These are phyloP conservation scores for Limulus polyphemus DNA, from an alignment of 2,888 invertebrate genomes.

Conservation along the genomic window DNA sequence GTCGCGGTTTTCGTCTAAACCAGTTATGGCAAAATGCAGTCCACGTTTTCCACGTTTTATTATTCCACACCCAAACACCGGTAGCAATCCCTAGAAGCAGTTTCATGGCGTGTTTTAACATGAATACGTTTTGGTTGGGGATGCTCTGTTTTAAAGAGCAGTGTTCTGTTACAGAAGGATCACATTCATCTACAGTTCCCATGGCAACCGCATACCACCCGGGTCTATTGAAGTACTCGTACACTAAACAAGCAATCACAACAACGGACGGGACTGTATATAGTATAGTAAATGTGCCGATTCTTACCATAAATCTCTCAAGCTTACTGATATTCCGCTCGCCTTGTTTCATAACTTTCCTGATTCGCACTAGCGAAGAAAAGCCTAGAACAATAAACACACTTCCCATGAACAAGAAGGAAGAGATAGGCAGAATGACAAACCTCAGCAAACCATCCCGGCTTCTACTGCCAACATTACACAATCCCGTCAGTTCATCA, in stretches of 20 bases:
- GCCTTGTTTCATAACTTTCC: conserved; percentile 43
- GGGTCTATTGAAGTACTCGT: conserved; percentile 34
- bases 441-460: conserved; percentile 62
- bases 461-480: conserved; percentile 78
- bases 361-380: conserved; percentile 35
- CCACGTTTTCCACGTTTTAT: conserved; percentile 50
- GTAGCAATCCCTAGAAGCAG: conserved; percentile 51
- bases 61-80: conserved; percentile 56
- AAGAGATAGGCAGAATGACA: conserved; percentile 51
- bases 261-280: conserved; percentile 43
- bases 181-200: conserved; percentile 30
- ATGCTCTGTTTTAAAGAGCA: conserved; percentile 32
- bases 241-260: conserved; percentile 37
- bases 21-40: conserved; percentile 21
- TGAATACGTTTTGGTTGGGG: conserved; percentile 41
- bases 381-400: conserved; percentile 38
- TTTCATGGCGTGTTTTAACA: conserved; percentile 48
- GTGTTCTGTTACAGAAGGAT: conserved; percentile 23
- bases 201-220: conserved; percentile 29
- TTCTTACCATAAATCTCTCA: conserved; percentile 51
- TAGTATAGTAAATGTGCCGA: conserved; percentile 41
- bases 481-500: conserved; percentile 63
- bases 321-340: conserved; percentile 49
- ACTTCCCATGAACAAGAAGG: conserved; percentile 35
- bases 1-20: conserved; percentile 5